Percentiles rank a stretch among this genome's conserved stretches.
These are phyloP conservation scores for Raja brachyura DNA, from an alignment of 2,113 vertebrate genomes.

Conservation along the genomic window DNA sequence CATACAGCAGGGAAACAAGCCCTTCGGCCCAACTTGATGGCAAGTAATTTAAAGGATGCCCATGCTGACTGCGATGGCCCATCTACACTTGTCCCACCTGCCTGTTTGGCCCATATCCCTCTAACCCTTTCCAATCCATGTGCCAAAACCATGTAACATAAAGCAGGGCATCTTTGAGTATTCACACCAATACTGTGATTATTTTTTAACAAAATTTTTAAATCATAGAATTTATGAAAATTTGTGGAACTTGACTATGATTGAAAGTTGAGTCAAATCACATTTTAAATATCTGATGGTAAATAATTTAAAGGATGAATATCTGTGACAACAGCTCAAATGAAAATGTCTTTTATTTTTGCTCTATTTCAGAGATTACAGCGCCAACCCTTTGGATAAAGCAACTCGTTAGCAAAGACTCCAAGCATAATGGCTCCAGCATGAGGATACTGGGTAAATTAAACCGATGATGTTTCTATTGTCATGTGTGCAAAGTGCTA, in stretches of 20 bases:
- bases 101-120: too few relatives aligned
- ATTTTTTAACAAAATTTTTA: too few relatives aligned
- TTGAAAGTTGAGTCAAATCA: neutral
- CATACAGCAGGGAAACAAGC: too few relatives aligned
- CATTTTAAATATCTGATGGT: neutral
- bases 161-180: neutral
- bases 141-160: neutral
- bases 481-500: too few relatives aligned
- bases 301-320: neutral
- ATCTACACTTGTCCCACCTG: too few relatives aligned
- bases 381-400: constrained; percentile 92
- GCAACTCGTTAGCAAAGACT: constrained; percentile 83
- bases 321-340: neutral
- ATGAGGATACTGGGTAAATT: constrained; percentile 76
- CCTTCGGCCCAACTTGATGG: too few relatives aligned
- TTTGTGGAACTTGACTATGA: neutral
- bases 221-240: too few relatives aligned
- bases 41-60: too few relatives aligned
- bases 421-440: constrained; percentile 79
- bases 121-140: too few relatives aligned
- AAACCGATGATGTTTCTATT: too few relatives aligned
- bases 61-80: too few relatives aligned
- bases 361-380: constrained; percentile 75
- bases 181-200: neutral
- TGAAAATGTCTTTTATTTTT: constrained; percentile 33